Conservation (phyloP, 1,140 invertebrate species). For the Drosophila athabasca region DNA sequence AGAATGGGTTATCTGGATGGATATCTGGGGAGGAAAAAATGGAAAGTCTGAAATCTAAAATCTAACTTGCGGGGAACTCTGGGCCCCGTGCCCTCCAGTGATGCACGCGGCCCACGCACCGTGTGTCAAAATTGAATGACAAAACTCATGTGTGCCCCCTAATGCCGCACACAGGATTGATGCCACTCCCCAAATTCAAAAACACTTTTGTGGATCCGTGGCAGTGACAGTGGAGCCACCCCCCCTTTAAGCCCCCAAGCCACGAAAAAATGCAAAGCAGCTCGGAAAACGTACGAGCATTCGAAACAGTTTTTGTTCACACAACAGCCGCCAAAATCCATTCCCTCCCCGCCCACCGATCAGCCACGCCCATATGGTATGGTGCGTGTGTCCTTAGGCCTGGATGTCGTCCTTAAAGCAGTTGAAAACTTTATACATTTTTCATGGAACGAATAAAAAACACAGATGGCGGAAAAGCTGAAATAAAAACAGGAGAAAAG, state of each 20-base stretch:
- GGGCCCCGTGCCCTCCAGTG: conserved; percentile 10
- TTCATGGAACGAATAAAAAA: conserved; percentile 59
- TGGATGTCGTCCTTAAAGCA: conserved; percentile 3
- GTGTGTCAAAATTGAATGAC: conserved; percentile 76
- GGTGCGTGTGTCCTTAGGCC: conserved; percentile 41
- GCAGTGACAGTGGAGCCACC: too few species aligned
- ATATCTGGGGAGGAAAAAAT: conserved; percentile 34
- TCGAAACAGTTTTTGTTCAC: conserved; percentile 56
- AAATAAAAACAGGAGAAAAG: background rate
- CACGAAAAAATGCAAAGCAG: conserved; percentile 76
- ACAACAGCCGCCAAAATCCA: conserved; percentile 7
- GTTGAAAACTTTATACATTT: conserved; percentile 71
- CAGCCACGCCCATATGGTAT: conserved; percentile 52
- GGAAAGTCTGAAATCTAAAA: conserved; percentile 48
- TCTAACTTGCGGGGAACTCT: conserved; percentile 25
- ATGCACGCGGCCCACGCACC: conserved; percentile 25
- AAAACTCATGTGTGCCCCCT: conserved; percentile 78
- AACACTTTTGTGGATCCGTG: too few species aligned
- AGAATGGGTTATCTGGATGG: conserved; percentile 27
- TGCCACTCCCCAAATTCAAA: background rate
- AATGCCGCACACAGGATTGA: too few species aligned
- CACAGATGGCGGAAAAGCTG: background rate
- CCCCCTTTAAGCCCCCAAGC: conserved; percentile 49
- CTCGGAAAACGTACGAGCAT: conserved; percentile 61
- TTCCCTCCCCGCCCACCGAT: background rate